Base-by-base conservation (phyloP, 2,888 invertebrate species). In the Mermis nigrescens region DNA sequence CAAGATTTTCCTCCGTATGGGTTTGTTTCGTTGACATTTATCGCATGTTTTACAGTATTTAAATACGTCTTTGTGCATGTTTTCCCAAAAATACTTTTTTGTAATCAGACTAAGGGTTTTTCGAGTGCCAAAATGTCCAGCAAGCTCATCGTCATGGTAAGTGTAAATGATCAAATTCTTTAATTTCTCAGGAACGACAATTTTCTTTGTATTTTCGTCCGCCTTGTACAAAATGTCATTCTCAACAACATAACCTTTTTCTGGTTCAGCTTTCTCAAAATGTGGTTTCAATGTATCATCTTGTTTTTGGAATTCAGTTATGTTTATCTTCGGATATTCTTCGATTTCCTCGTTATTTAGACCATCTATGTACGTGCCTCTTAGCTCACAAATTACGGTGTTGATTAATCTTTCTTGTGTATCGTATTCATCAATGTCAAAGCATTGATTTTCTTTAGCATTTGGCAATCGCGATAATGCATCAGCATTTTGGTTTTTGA, bases 391-490 rank as follows among this genome's bases (percentile, higher is more conserved):
- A n/a, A n/a, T n/a, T n/a, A n/a, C n/a, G n/a, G n/a, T n/a, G n/a
- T n/a, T n/a, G n/a, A n/a, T n/a, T n/a, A n/a, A n/a, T n/a, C n/a
- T n/a, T n/a, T n/a, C n/a, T n/a, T n/a, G n/a, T n/a, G 48, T 24
- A 7, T 48, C 48, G 12, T 12, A 38, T 38, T 38, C 12, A 7
- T 48, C 48, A 48, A 24, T 48, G 7, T 48, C 48, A 12, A n/a
- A 12, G 48, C 19, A n/a, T 48, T 48, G 19, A 12, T n/a, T 24
- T 12, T 12, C 48, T n/a, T 12, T 48, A 12, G 4, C 4, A n/a
- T 15, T 4, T 15, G 66, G 60, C 1, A 69, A 68, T 53, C 48
- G 48, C 4, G 48, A 48, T n/a, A 48, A 12, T n/a, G 48, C 48
- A 48, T 48, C 48, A 7, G 48, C 48, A 24, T 48, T 48, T 4